Conservation (phyloP, 2,888 invertebrate genomes). For the Ptychoptera albimana region DNA sequence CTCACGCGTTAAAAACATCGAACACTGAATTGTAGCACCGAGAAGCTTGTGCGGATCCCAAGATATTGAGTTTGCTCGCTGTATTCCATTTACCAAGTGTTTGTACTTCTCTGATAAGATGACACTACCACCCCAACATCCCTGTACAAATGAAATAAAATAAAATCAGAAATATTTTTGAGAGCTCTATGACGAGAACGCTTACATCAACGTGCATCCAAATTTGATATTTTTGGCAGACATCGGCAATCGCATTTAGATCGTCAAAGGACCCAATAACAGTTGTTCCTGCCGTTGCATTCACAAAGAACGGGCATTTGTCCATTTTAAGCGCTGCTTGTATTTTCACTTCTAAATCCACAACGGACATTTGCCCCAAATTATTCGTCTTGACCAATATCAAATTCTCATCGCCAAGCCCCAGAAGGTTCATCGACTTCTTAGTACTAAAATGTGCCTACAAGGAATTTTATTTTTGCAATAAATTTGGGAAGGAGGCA, state of each 20-base stretch:
- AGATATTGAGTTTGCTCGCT: constrained; percentile 53
- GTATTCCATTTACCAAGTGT: constrained; percentile 34
- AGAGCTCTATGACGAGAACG: too few relatives aligned
- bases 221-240: constrained; percentile 48
- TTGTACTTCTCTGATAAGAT: constrained; percentile 49
- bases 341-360: constrained; percentile 43
- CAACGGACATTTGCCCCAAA: constrained; percentile 47
- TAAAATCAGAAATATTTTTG: constrained; percentile 11
- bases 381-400: constrained; percentile 48
- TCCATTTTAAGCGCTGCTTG: constrained; percentile 30
- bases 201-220: constrained; percentile 77
- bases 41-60: constrained; percentile 83
- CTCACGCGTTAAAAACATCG: constrained; percentile 41
- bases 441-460: constrained; percentile 25
- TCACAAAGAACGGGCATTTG: constrained; percentile 49
- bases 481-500: too few relatives aligned
- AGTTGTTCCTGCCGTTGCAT: constrained; percentile 66
- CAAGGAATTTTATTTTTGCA: too few relatives aligned
- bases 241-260: constrained; percentile 43
- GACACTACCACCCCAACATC: constrained; percentile 63
- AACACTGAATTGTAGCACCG: constrained; percentile 65
- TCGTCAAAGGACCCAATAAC: constrained; percentile 75
- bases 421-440: constrained; percentile 69
- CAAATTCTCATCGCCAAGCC: constrained; percentile 62
- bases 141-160: constrained; percentile 31